Evolutionary conservation across 1,140 invertebrate genomes (phyloP).

Genomic region (Laupala kohalensis): DNA sequence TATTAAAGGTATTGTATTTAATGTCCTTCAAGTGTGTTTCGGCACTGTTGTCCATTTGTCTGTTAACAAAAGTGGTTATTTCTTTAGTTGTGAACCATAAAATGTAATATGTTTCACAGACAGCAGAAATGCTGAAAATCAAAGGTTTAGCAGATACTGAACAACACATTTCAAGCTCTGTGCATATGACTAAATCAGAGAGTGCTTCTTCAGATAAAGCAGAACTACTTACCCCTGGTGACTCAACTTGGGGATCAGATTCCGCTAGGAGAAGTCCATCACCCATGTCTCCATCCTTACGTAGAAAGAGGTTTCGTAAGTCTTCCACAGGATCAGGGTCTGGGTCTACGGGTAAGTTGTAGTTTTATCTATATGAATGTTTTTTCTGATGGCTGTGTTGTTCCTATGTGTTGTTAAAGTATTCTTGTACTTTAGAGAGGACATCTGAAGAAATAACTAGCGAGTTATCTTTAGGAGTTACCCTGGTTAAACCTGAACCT

Average conservation of each 20-base stretch:
- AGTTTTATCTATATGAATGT: slow-evolving; percentile 8
- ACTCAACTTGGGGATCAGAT: slow-evolving; percentile 32
- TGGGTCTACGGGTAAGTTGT: slow-evolving; percentile 38
- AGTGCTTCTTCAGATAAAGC: slow-evolving; percentile 31
- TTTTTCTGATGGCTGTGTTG: neutral
- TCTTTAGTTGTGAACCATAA: neutral
- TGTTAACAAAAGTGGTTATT: neutral
- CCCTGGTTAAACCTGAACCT: slow-evolving; percentile 34
- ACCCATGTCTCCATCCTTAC: slow-evolving; percentile 28
- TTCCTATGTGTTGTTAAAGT: neutral
- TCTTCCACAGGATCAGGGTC: slow-evolving; percentile 51
- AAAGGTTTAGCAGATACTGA: slow-evolving; percentile 75
- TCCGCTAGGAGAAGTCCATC: slow-evolving; percentile 27
- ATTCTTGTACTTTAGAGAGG: slow-evolving; percentile 14
- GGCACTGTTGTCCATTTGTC: neutral
- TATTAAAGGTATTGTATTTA: slow-evolving; percentile 49
- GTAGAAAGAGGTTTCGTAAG: slow-evolving; percentile 52
- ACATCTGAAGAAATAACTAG: slow-evolving; percentile 33
- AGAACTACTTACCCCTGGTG: slow-evolving; percentile 34
- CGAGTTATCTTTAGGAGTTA: slow-evolving; percentile 33
- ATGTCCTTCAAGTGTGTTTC: neutral
- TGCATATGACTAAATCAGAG: slow-evolving; percentile 46
- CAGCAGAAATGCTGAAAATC: slow-evolving; percentile 74
- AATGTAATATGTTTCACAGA: slow-evolving; percentile 31
- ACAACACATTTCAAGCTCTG: slow-evolving; percentile 18